These are phyloP conservation scores for Drosophila suzukii DNA, from an alignment of 1,140 invertebrate species.

Conservation along the genomic window DNA sequence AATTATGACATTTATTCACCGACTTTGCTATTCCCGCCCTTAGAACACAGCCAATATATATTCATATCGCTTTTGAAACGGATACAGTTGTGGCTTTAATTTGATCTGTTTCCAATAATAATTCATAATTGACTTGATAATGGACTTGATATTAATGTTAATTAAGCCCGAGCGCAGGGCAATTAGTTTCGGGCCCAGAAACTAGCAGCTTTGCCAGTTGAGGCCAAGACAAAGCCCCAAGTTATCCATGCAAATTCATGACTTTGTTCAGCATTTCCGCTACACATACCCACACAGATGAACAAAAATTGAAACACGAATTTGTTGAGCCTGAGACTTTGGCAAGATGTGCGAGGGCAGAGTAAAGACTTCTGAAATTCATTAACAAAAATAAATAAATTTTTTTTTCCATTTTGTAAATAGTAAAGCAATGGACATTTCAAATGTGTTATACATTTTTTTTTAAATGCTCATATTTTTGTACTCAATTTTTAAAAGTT, in stretches of 20 bases:
- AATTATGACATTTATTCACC: slow-evolving; percentile 44
- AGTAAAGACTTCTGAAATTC: too few species aligned
- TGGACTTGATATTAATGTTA: slow-evolving; percentile 59
- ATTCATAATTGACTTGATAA: slow-evolving; percentile 62
- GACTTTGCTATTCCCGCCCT: slow-evolving; percentile 9
- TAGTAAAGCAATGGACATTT: too few species aligned
- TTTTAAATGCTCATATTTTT: too few species aligned
- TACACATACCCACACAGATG: slow-evolving; percentile 15
- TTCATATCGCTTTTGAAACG: slow-evolving; percentile 7
- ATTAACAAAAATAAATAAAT: too few species aligned
- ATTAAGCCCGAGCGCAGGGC: slow-evolving; percentile 40
- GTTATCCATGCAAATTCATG: slow-evolving; percentile 39
- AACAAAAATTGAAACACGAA: slow-evolving; percentile 37
- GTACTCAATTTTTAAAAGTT: too few species aligned
- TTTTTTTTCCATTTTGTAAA: too few species aligned
- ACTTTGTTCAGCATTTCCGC: slow-evolving; percentile 65
- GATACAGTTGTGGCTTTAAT: slow-evolving; percentile 21
- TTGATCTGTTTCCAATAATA: slow-evolving; percentile 49
- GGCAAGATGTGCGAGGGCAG: neutral
- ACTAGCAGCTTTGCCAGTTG: slow-evolving; percentile 20
- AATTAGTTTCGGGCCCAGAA: slow-evolving; percentile 27
- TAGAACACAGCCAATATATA: slow-evolving; percentile 4
- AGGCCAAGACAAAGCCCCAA: slow-evolving; percentile 21
- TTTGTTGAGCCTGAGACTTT: slow-evolving; percentile 24
- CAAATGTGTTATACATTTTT: too few species aligned